Percentiles rank a stretch among this genome's conserved stretches.
phyloP scores from a whole-genome alignment of 2,797 vertebrate species.

The Valencia hispanica region DNA sequence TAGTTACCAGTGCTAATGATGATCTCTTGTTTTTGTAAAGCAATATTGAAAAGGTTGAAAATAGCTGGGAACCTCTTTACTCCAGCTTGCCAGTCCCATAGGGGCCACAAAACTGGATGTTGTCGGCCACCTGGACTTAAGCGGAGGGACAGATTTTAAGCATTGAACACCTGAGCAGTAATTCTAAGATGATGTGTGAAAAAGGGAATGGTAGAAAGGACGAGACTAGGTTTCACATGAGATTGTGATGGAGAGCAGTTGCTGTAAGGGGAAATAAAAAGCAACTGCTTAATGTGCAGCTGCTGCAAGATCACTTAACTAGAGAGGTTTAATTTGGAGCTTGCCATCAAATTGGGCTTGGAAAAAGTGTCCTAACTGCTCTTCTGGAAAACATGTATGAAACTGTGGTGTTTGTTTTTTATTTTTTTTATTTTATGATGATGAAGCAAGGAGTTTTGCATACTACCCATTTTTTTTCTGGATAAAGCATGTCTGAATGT shows the following conservation, averaged over 20 bases:
- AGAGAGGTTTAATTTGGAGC: constrained; percentile 44
- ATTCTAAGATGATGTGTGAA: constrained; percentile 68
- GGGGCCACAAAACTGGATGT: constrained; percentile 35
- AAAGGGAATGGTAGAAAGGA: constrained; percentile 30
- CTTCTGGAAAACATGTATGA: constrained; percentile 50
- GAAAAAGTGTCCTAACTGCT: constrained; percentile 45
- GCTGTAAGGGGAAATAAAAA: constrained; percentile 45
- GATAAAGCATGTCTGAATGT: constrained; percentile 41
- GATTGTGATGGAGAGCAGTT: constrained; percentile 42
- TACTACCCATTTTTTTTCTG: constrained; percentile 35
- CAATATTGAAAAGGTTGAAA: neutral
- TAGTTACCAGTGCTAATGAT: constrained; percentile 46
- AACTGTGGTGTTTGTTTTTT: constrained; percentile 8
- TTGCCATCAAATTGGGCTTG: constrained; percentile 31
- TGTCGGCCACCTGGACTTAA: constrained; percentile 41
- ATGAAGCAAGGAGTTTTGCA: neutral
- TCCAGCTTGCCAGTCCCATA: constrained; percentile 30
- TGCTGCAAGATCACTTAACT: constrained; percentile 40
- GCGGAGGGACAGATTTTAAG: constrained; percentile 56
- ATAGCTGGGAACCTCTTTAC: constrained; percentile 41
- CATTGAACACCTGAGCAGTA: constrained; percentile 57
- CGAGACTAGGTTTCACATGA: constrained; percentile 50
- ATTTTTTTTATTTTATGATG: neutral
- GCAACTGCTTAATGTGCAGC: constrained; percentile 41
- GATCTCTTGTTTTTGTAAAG: constrained; percentile 35